Conservation (phyloP, 2,113 vertebrate genomes). For the Malurus cyaneus region DNA sequence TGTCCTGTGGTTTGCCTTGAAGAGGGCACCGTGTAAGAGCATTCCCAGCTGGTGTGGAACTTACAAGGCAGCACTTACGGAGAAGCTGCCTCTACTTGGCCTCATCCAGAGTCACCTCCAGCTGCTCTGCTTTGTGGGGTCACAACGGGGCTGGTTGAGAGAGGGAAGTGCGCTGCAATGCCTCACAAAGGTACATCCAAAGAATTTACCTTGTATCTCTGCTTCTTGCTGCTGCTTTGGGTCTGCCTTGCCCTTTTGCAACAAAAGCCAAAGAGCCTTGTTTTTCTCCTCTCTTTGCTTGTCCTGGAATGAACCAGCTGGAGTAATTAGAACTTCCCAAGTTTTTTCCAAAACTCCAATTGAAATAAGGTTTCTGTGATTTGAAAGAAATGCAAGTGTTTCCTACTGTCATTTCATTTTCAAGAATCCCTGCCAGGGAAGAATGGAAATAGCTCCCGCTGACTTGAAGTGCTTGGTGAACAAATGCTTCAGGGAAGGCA, state of each 20-base stretch:
- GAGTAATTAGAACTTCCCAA: slow-evolving; percentile 7
- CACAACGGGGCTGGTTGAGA: not conserved
- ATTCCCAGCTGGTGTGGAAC: not conserved
- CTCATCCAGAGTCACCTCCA: not conserved
- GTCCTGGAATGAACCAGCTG: not conserved
- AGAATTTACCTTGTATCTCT: not conserved
- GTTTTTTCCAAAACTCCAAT: slow-evolving; percentile 13
- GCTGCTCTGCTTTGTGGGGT: not conserved
- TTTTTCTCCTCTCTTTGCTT: not conserved
- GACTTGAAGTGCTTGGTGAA: not conserved
- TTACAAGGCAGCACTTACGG: not conserved
- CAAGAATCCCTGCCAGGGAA: not conserved
- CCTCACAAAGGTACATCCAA: not conserved
- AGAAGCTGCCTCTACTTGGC: not conserved
- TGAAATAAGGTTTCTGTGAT: slow-evolving; percentile 5
- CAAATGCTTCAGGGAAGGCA: not conserved
- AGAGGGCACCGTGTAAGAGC: fast-evolving
- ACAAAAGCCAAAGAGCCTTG: not conserved
- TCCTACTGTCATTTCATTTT: not conserved
- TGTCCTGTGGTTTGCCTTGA: not conserved
- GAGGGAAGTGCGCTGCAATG: fast-evolving
- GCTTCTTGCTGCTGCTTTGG: not conserved
- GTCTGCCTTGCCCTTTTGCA: not conserved
- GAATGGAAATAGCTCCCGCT: not conserved
- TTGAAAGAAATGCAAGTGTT: not conserved